Base-by-base conservation (phyloP, 2,888 invertebrate species). In the Willowsia nigromaculata region DNA sequence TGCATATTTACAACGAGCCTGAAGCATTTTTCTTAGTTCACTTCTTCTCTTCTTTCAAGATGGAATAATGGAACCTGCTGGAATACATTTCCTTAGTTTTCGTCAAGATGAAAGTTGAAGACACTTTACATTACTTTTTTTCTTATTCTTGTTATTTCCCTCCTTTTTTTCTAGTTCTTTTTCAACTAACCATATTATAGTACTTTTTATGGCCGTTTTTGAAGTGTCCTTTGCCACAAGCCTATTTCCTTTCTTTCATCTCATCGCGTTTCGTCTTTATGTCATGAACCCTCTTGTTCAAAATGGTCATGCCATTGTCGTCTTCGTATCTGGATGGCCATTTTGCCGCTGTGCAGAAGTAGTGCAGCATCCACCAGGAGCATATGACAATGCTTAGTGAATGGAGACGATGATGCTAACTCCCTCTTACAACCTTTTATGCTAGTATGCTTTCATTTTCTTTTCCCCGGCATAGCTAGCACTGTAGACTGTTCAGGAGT, bases 151-250 rank as follows among this genome's bases (percentile, higher is more conserved):
- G 37, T 87, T 76, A 43, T 74, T 80, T 59, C 33, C 27, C 25
- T 53, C 18, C 47, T 74, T 62, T 68, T 62, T 76, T 62, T 83
- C 81, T 78, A 78, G 53, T 78, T 78, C 78, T 78, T 78, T 71
- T 78, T 65, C 74, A 88, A 88, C 83, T 88, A 88, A 88, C 88
- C 88, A 84, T 88, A 88, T 88, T 88, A 88, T 83, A 83, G 78
- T 74, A 59, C 83, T 88, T 89, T 88, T 89, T 89, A 89, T 89
- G 84, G 80, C 78, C 71, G 47, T 84, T 89, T 88, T 85, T 89
- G 84, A 89, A 89, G 89, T 89, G 89, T 89, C 89, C 89, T 89
- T 89, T 89, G 89, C 89, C 89, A 85, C 89, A 89, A 89, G 89
- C 89, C 85, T 89, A 85, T 89, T 89, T 89, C 85, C 89, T 85